Evolutionary conservation across 2,888 invertebrate genomes (phyloP).

Genomic region (Trichopria drosophilae): DNA sequence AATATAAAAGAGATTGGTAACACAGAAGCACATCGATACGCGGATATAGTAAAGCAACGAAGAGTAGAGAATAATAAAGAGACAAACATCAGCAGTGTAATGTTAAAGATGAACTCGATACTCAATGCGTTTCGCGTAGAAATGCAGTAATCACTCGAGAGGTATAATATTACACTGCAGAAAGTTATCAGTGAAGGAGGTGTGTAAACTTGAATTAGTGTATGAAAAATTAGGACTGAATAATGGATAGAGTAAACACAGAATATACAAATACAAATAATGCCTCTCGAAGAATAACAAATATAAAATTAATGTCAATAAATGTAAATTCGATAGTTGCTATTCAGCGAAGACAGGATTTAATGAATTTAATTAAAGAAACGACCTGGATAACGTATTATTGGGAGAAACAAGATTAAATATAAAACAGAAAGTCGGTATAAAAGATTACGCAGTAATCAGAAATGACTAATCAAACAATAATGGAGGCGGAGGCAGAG

Average conservation of each 20-base stretch:
- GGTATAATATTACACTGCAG: too few species aligned
- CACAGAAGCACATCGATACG: too few species aligned
- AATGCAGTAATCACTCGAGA: too few species aligned
- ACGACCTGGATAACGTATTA: conserved; percentile 23
- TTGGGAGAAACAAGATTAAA: conserved; percentile 33
- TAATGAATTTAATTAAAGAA: not conserved
- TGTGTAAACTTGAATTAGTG: too few species aligned
- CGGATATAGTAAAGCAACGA: too few species aligned
- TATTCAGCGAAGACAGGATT: conserved; percentile 7
- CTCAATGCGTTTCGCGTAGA: too few species aligned
- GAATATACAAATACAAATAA: too few species aligned
- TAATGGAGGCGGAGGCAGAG: conserved; percentile 28
- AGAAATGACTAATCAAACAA: conserved; percentile 24
- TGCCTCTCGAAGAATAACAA: too few species aligned
- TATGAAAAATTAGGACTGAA: too few species aligned
- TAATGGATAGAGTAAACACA: too few species aligned
- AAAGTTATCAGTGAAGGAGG: too few species aligned
- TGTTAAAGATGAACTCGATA: not conserved
- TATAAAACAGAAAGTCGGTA: conserved; percentile 15
- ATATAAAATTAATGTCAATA: conserved; percentile 13
- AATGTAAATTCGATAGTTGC: conserved; percentile 30
- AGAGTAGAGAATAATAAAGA: not conserved
- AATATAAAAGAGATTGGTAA: too few species aligned
- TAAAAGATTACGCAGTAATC: conserved; percentile 26
- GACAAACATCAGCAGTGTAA: not conserved